Conservation (phyloP, 53 echinoderm and acorn worm species). For the Crossaster papposus region DNA sequence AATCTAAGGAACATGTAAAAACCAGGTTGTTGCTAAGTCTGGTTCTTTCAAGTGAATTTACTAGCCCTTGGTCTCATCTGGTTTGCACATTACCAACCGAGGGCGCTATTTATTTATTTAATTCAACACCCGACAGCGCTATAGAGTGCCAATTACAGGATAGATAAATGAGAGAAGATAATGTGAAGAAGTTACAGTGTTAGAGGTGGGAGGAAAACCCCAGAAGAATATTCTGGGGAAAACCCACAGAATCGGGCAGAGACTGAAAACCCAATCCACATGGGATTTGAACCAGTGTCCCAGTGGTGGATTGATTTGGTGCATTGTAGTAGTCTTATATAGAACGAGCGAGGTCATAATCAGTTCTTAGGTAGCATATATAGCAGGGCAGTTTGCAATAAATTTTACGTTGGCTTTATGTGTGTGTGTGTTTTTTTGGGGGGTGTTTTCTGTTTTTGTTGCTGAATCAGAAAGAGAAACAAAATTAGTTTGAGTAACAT, state of each 20-base stretch:
- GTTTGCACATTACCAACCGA: neutral
- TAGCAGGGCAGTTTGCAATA: conserved; percentile 60
- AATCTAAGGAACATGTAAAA: too few species aligned
- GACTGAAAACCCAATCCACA: too few species aligned
- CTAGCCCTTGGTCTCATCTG: neutral
- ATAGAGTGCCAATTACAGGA: too few species aligned
- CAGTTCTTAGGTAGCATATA: conserved; percentile 30
- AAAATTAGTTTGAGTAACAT: neutral
- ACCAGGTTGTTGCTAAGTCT: too few species aligned
- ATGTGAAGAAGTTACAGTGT: too few species aligned
- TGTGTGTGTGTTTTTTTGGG: conserved; percentile 20
- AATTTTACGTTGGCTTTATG: conserved; percentile 50
- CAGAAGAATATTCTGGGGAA: too few species aligned
- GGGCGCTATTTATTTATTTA: neutral
- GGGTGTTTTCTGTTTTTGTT: neutral
- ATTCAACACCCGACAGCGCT: too few species aligned
- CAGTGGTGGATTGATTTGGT: conserved; percentile 32
- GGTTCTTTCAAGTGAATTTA: neutral
- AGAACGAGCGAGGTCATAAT: conserved; percentile 2
- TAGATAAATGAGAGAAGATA: too few species aligned
- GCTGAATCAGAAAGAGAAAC: neutral
- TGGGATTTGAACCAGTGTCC: neutral
- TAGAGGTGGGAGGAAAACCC: too few species aligned
- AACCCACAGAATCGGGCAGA: too few species aligned
- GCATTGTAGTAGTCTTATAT: conserved; percentile 42